Conservation (phyloP, 2,888 invertebrate species). For the Heteropelma amictum region DNA sequence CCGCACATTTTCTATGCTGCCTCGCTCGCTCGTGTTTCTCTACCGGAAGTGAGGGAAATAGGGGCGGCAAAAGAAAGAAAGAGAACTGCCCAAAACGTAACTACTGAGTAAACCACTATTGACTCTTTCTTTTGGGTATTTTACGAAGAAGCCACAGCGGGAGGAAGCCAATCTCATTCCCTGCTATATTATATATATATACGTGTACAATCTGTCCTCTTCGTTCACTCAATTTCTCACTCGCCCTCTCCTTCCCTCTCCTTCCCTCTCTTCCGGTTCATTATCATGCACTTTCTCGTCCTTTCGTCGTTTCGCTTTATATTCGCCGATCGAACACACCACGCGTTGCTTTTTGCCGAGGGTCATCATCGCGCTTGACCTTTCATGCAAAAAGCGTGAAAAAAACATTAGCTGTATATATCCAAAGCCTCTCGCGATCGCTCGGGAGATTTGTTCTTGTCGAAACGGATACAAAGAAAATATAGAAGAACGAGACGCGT, state of each 20-base stretch:
- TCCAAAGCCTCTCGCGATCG: too few relatives aligned
- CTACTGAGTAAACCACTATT: constrained; percentile 68
- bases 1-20: constrained; percentile 74
- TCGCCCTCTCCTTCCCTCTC: constrained; percentile 11
- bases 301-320: not conserved
- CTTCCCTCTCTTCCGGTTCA: not conserved
- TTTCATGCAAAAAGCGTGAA: not conserved
- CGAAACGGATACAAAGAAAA: too few relatives aligned
- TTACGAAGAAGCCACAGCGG: constrained; percentile 52
- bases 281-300: constrained; percentile 6
- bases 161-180: constrained; percentile 59
- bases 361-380: constrained; percentile 33
- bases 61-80: constrained; percentile 7
- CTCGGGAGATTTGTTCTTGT: too few relatives aligned
- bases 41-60: constrained; percentile 38
- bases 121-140: constrained; percentile 65
- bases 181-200: constrained; percentile 24
- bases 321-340: too few relatives aligned
- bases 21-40: constrained; percentile 51
- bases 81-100: constrained; percentile 53
- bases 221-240: constrained; percentile 11
- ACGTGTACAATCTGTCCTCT: too few relatives aligned
- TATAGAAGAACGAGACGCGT: too few relatives aligned
- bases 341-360: constrained; percentile 7
- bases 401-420: too few relatives aligned